Evolutionary conservation across 2,797 vertebrate genomes (phyloP), one percentile per base, ranked within the genome.

Genomic region (Leptodactylus fallax): DNA sequence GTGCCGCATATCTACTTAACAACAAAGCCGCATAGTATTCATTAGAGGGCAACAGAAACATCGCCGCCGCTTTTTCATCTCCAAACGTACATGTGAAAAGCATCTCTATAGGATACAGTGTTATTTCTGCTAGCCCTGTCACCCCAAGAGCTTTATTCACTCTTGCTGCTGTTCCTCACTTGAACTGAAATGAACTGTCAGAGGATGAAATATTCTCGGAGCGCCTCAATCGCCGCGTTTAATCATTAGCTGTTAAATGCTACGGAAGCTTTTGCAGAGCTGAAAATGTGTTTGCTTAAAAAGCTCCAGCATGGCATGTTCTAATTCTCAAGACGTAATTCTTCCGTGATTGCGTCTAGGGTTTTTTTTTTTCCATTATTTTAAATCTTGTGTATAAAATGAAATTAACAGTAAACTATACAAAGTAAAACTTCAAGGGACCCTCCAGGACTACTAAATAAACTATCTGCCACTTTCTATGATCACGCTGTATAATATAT

Each of bases 191-290:
- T 74, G 71, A 51, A 74, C 71, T 74, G 71, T 74, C 71, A 74
- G 71, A 12, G 45, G 45, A 74, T 74, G 71, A 74, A 51, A 74
- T 49, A 74, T 74, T 21, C 71, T 74, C 45, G 10, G 19, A 74
- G 47, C 8, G 71, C 45, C 49, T 51, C 71, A 49, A 74, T 74
- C 47, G 71, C 19, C 36, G 45, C 6, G 19, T 74, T 72, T 74
- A 74, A 74, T 74, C 71, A 74, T 74, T 74, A 74, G 71, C 71
- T 74, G 71, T 74, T 49, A 74, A 74, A 74, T 74, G 71, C 71
- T 74, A 51, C 71, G 45, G 21, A 74, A 74, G 71, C 19, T 74
- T 74, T 74, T 74, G 45, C 71, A 49, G 71, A 74, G 71, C 71
- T 10, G 71, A 74, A 49, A 74, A 74, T 74, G 71, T 74, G 71